Percentiles rank a stretch among this genome's conserved stretches.
Conservation (phyloP, 2,888 invertebrate species). For the Leucoma salicis region DNA sequence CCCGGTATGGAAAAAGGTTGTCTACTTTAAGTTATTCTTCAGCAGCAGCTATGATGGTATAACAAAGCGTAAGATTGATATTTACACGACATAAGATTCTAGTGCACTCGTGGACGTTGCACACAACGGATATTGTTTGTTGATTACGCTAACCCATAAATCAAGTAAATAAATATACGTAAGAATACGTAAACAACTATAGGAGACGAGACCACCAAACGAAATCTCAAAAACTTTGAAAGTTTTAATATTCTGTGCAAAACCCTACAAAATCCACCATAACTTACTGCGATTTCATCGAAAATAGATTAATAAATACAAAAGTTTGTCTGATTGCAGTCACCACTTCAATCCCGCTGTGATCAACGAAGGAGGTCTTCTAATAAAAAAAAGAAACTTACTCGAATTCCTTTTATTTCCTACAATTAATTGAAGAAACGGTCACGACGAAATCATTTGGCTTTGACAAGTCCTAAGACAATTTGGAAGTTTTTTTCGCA, state of each 20-base stretch:
- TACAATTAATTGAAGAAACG: slow-evolving; percentile 66
- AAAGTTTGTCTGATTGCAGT: slow-evolving; percentile 21
- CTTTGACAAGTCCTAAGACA: slow-evolving; percentile 67
- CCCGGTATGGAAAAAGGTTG: too few species aligned
- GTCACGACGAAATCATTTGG: slow-evolving; percentile 71
- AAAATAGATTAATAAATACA: slow-evolving; percentile 33
- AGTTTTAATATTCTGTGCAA: slow-evolving; percentile 22
- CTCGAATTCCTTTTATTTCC: slow-evolving; percentile 52
- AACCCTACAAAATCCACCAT: slow-evolving; percentile 21
- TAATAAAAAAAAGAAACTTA: slow-evolving; percentile 47
- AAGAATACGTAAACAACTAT: too few species aligned
- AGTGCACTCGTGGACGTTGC: too few species aligned
- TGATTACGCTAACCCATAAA: too few species aligned
- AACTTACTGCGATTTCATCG: slow-evolving; percentile 33
- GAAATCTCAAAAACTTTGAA: slow-evolving; percentile 19
- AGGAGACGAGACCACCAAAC: slow-evolving; percentile 24
- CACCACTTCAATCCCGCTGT: slow-evolving; percentile 50
- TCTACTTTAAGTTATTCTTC: too few species aligned
- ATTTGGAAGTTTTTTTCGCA: slow-evolving; percentile 41
- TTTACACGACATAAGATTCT: too few species aligned
- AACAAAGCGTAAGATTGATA: too few species aligned
- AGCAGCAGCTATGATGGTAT: too few species aligned
- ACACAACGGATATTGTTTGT: too few species aligned
- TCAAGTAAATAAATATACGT: too few species aligned
- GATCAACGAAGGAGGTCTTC: slow-evolving; percentile 56